A percentile compares a stretch with the other conserved stretches of the same genome.
These are phyloP conservation scores for Acanthurus leucopareius DNA, from an alignment of 2,797 vertebrate species.

Conservation along the genomic window DNA sequence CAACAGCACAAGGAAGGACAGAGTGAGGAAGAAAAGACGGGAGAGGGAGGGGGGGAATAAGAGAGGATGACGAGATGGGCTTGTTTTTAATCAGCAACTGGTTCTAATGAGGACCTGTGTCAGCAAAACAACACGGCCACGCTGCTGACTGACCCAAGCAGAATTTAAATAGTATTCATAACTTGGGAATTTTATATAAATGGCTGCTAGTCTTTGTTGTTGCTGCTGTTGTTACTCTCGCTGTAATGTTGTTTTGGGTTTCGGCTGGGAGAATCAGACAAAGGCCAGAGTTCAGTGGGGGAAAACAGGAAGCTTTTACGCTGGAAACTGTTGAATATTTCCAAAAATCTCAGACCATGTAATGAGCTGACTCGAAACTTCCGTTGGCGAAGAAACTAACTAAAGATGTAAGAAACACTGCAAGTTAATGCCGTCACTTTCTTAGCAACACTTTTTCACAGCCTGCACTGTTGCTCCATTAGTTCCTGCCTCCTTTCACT, in stretches of 20 bases:
- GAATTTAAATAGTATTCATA: constrained; percentile 50
- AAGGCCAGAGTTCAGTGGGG: constrained; percentile 4
- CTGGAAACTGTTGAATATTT: constrained; percentile 24
- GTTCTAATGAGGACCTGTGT: constrained; percentile 74
- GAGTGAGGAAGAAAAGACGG: constrained; percentile 42
- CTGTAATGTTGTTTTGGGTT: constrained; percentile 28
- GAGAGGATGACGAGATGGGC: constrained; percentile 47
- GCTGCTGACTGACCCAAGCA: constrained; percentile 57
- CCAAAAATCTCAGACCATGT: constrained; percentile 24
- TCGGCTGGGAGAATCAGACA: constrained; percentile 31
- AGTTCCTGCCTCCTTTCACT: neutral
- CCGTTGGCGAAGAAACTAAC: neutral
- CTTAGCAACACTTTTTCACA: neutral
- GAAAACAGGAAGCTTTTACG: constrained; percentile 23
- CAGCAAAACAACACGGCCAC: constrained; percentile 61
- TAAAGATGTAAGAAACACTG: constrained; percentile 1
- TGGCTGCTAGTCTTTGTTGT: constrained; percentile 46
- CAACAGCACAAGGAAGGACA: constrained; percentile 64
- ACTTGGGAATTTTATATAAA: constrained; percentile 29
- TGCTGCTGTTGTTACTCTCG: constrained; percentile 35
- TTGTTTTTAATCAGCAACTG: constrained; percentile 67
- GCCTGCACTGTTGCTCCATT: neutral
- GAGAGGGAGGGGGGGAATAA: constrained; percentile 3
- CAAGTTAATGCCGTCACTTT: neutral
- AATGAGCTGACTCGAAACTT: constrained; percentile 34